Conservation (phyloP, 2,113 vertebrate species). For the Pseudopipra pipra region DNA sequence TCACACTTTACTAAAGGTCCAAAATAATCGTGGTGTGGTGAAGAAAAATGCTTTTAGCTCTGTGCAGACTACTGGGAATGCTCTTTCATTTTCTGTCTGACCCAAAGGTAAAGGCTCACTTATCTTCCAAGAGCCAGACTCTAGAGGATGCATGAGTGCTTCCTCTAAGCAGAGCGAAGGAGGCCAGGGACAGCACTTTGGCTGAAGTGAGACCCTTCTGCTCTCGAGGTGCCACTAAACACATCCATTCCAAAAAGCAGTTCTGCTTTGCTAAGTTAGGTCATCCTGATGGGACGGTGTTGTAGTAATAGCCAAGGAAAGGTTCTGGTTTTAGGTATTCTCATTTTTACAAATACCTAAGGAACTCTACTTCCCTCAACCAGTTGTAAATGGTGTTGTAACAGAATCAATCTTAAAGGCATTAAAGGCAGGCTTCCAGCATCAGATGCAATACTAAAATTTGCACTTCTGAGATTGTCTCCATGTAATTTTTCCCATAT, state of each 20-base stretch:
- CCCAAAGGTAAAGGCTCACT: background rate
- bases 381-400: background rate
- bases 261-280: background rate
- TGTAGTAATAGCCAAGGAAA: background rate
- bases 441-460: background rate
- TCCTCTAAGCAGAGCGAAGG: background rate
- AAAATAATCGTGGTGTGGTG: background rate
- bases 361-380: background rate
- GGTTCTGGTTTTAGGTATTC: background rate
- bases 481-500: slow-evolving; percentile 10
- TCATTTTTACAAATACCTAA: background rate
- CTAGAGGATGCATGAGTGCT: background rate
- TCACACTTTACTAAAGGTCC: background rate
- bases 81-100: slow-evolving; percentile 1
- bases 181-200: background rate
- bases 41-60: background rate
- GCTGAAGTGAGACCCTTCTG: background rate
- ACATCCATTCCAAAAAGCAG: background rate
- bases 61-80: background rate
- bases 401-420: background rate
- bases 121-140: background rate
- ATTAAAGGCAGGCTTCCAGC: background rate
- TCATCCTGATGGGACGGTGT: background rate
- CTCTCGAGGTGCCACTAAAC: background rate
- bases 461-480: background rate